Conservation (phyloP, 2,888 invertebrate genomes). For the Heliconius cydno region DNA sequence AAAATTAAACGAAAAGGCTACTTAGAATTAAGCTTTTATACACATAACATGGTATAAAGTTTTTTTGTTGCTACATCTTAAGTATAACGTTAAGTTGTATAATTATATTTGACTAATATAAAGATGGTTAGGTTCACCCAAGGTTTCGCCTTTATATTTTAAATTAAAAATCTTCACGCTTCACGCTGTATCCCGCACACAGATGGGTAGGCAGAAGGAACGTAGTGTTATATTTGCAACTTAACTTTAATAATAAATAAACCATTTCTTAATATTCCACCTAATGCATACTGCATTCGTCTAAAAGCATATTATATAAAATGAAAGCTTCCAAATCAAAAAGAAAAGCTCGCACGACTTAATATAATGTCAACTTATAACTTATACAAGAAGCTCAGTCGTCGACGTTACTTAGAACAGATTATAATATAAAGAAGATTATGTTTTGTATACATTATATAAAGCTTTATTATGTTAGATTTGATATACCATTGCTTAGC, state of each 20-base stretch:
- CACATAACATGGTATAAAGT: no score
- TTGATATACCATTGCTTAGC: neutral
- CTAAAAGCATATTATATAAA: slow-evolving; percentile 10
- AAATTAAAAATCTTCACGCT: no score
- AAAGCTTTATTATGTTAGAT: neutral
- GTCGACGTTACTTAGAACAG: slow-evolving; percentile 12
- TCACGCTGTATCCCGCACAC: no score
- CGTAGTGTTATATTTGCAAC: neutral
- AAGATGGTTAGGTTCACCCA: no score
- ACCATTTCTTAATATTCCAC: neutral
- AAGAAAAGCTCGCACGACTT: slow-evolving; percentile 21
- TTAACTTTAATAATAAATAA: slow-evolving; percentile 7
- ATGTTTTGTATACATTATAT: neutral
- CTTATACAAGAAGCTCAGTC: slow-evolving; percentile 7
- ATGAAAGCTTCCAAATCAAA: slow-evolving; percentile 16
- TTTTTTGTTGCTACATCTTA: no score
- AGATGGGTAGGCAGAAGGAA: no score
- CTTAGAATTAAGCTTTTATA: no score
- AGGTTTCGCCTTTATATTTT: no score
- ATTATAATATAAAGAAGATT: slow-evolving; percentile 26
- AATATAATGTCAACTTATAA: slow-evolving; percentile 24
- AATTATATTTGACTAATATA: no score
- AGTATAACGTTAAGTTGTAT: no score
- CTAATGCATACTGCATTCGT: slow-evolving; percentile 8
- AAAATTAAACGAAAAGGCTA: no score